These are phyloP conservation scores for Lamprotornis superbus DNA, from an alignment of 2,113 vertebrate genomes.

Conservation along the genomic window DNA sequence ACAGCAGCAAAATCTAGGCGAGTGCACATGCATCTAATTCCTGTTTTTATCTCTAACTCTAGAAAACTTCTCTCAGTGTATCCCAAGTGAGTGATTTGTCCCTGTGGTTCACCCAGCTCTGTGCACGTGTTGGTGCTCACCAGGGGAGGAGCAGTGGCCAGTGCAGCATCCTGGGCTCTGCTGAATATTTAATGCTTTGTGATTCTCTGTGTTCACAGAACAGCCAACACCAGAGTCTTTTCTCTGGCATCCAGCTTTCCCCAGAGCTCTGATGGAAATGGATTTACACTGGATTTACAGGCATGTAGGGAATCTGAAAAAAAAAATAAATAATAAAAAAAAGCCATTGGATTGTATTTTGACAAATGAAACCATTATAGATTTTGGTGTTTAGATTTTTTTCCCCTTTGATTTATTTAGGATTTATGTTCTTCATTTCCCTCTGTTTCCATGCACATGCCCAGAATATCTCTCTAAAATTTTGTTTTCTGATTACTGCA, in stretches of 20 bases:
- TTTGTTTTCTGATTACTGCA: not conserved
- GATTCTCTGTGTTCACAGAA: not conserved
- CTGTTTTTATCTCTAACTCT: not conserved
- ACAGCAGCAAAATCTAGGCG: not conserved
- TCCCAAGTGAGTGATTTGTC: not conserved
- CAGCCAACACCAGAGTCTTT: not conserved
- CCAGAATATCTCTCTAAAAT: not conserved
- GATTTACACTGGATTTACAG: not conserved
- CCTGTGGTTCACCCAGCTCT: not conserved
- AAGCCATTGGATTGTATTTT: not conserved
- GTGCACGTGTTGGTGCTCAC: fast-evolving
- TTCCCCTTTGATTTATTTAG: not conserved
- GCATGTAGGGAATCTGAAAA: not conserved
- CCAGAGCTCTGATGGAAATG: not conserved
- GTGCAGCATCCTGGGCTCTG: not conserved
- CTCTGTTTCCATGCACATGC: not conserved
- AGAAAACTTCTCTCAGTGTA: not conserved
- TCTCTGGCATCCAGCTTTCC: not conserved
- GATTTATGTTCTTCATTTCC: conserved; percentile 13
- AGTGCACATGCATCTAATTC: not conserved
- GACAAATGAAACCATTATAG: not conserved
- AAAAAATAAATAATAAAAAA: not conserved
- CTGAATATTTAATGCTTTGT: not conserved
- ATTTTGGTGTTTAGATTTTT: not conserved
- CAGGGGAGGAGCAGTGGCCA: not conserved